These are phyloP conservation scores for Sicus ferrugineus DNA, from an alignment of 2,888 invertebrate species.

Conservation along the genomic window DNA sequence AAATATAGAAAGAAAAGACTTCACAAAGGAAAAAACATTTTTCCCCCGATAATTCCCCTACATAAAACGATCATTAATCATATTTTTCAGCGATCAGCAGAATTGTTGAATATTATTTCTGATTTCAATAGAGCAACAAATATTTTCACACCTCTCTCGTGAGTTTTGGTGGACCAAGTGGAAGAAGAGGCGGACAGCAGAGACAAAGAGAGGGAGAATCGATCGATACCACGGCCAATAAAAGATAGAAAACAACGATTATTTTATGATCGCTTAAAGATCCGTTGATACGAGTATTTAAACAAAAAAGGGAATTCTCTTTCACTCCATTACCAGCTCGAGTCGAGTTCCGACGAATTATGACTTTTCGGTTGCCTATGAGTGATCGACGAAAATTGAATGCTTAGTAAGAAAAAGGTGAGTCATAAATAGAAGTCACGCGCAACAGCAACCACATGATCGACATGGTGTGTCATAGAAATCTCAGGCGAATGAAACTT, in stretches of 20 bases:
- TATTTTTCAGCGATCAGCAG: conserved; percentile 60
- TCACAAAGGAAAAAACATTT: neutral
- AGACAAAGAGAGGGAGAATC: neutral
- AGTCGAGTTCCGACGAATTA: conserved; percentile 26
- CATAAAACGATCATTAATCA: conserved; percentile 56
- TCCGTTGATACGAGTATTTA: neutral
- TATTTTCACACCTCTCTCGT: conserved; percentile 55
- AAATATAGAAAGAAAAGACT: neutral
- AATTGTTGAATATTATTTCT: conserved; percentile 47
- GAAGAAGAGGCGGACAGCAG: neutral
- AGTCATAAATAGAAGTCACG: neutral
- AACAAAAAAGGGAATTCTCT: neutral
- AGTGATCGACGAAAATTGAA: conserved; percentile 5
- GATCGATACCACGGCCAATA: neutral
- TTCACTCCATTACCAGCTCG: conserved; percentile 1
- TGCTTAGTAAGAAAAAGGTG: neutral
- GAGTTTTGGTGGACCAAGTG: neutral
- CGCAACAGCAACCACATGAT: neutral
- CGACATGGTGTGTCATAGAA: too few species aligned
- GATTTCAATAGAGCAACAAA: conserved; percentile 49
- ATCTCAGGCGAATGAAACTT: too few species aligned
- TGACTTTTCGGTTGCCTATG: conserved; percentile 22
- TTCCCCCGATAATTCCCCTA: neutral
- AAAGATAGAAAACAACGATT: neutral
- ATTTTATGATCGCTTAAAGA: neutral